Conservation (phyloP, 2,113 vertebrate species). For the Atractosteus spatula region DNA sequence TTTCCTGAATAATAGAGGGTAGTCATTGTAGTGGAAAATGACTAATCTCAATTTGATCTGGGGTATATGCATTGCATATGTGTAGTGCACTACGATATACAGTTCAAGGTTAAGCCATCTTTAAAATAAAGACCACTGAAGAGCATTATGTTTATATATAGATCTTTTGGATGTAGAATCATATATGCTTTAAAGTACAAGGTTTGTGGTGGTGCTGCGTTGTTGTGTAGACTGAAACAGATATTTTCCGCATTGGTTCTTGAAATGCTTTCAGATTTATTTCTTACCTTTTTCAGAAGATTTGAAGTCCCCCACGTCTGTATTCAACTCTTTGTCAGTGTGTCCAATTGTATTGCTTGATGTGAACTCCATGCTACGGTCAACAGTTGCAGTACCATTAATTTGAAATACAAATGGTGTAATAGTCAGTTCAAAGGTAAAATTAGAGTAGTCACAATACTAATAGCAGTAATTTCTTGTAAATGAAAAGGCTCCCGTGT, state of each 20-base stretch:
- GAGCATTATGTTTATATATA: neutral
- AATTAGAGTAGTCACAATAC: neutral
- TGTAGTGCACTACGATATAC: slow-evolving; percentile 10
- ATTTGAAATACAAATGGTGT: neutral
- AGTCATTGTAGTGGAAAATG: slow-evolving; percentile 46
- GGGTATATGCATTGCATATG: slow-evolving; percentile 27
- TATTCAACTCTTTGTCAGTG: slow-evolving; percentile 8
- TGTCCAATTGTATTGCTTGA: slow-evolving; percentile 4
- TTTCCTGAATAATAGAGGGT: slow-evolving; percentile 22
- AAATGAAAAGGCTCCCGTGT: no score
- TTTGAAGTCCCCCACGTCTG: slow-evolving; percentile 38
- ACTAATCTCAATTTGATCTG: slow-evolving; percentile 39
- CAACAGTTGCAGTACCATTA: slow-evolving; percentile 37
- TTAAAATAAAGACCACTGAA: slow-evolving; percentile 1
- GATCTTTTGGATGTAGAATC: neutral
- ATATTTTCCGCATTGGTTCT: no score
- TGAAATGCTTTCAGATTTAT: neutral
- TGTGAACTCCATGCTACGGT: slow-evolving; percentile 30
- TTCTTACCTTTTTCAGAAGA: slow-evolving; percentile 53
- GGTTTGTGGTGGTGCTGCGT: no score
- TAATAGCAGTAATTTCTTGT: neutral
- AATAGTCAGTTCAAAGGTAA: neutral
- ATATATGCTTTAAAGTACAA: no score
- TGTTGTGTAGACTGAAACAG: no score
- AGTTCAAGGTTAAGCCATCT: neutral